Conservation (phyloP, 2,888 invertebrate genomes). For the Erebia epiphron region DNA sequence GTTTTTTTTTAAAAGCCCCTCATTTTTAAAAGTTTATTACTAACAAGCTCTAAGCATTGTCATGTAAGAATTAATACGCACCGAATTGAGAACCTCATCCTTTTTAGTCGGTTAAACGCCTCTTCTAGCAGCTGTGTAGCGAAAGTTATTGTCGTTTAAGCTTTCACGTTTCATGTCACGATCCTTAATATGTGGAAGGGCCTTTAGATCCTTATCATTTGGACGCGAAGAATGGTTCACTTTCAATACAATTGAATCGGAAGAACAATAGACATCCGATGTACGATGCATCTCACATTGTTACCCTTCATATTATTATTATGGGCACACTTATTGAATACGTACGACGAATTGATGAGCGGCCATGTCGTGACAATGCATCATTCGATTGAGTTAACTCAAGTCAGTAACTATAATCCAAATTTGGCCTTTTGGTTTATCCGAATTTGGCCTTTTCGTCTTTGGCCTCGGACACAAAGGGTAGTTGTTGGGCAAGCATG, state of each 20-base stretch:
- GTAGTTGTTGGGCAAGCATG: too few relatives aligned
- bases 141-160: constrained; percentile 8
- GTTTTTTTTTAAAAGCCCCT: too few relatives aligned
- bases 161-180: constrained; percentile 11
- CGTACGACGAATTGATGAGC: background rate
- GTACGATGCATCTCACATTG: constrained; percentile 25
- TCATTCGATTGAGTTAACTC: too few relatives aligned
- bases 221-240: constrained; percentile 25
- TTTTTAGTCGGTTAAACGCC: background rate
- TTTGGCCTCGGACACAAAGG: too few relatives aligned
- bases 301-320: constrained; percentile 10
- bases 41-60: too few relatives aligned
- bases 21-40: too few relatives aligned
- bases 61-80: too few relatives aligned
- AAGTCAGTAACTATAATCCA: too few relatives aligned
- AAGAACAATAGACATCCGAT: constrained; percentile 27
- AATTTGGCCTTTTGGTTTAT: too few relatives aligned
- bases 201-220: constrained; percentile 22
- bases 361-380: too few relatives aligned
- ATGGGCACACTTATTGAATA: constrained; percentile 27
- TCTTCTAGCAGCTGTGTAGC: constrained; percentile 6
- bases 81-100: too few relatives aligned
- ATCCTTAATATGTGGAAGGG: constrained; percentile 18
- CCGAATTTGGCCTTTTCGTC: too few relatives aligned
- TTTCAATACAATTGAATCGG: constrained; percentile 30